Conservation (phyloP, 2,113 vertebrate species). For the Pungitius pungitius region DNA sequence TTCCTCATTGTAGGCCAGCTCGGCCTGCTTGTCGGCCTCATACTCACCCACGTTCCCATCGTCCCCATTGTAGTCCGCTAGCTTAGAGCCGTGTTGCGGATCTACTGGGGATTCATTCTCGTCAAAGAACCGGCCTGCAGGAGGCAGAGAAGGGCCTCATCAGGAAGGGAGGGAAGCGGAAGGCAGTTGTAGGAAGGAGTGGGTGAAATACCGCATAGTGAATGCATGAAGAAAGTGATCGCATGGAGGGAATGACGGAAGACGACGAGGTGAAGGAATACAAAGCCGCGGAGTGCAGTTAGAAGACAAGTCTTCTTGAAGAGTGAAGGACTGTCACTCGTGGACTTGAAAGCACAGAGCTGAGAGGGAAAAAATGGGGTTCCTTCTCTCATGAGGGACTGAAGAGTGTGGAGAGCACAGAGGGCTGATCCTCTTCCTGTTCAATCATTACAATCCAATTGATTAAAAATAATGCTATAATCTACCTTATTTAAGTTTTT, state of each 20-base stretch:
- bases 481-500: slow-evolving; percentile 1
- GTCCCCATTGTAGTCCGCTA: slow-evolving; percentile 99
- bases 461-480: slow-evolving; percentile 15
- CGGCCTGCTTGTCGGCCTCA: slow-evolving; percentile 99
- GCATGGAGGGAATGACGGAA: slow-evolving; percentile 24
- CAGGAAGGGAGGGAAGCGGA: slow-evolving; percentile 84
- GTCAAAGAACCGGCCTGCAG: slow-evolving; percentile 99
- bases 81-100: slow-evolving; percentile 98
- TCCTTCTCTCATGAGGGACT: not conserved
- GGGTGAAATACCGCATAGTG: slow-evolving; percentile 45
- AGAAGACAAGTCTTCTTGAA: slow-evolving; percentile 14
- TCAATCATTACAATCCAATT: slow-evolving; percentile 30
- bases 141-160: slow-evolving; percentile 91
- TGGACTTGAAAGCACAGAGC: slow-evolving; percentile 7
- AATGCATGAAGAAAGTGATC: slow-evolving; percentile 42
- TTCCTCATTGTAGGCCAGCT: slow-evolving; percentile 99
- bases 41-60: slow-evolving; percentile 99
- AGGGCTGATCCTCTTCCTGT: not conserved
- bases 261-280: slow-evolving; percentile 25
- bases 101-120: slow-evolving; percentile 99
- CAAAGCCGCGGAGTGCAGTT: not conserved
- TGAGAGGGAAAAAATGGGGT: slow-evolving; percentile 23
- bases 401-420: slow-evolving; percentile 3
- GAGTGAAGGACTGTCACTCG: slow-evolving; percentile 6
- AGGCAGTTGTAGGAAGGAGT: slow-evolving; percentile 56